Percentiles rank a stretch among this genome's conserved stretches.
Conservation (phyloP, 2,888 invertebrate species). For the Zonitis immaculata region DNA sequence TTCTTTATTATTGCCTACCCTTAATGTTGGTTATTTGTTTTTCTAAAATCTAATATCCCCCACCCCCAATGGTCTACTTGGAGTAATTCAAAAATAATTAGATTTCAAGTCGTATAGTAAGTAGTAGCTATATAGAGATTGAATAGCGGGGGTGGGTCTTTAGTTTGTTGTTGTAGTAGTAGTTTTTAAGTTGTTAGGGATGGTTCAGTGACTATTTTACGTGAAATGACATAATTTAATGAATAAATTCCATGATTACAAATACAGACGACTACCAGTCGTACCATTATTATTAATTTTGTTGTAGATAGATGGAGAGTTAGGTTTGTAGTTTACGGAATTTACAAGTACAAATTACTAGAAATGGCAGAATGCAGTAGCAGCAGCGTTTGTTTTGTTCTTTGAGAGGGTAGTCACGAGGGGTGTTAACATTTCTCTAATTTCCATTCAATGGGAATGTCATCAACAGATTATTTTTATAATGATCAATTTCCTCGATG, state of each 20-base stretch:
- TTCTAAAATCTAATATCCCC: slow-evolving; percentile 22
- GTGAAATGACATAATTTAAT: slow-evolving; percentile 22
- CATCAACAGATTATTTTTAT: neutral
- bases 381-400: slow-evolving; percentile 17
- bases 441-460: neutral
- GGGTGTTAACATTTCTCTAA: neutral
- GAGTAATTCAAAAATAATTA: slow-evolving; percentile 32
- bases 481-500: neutral
- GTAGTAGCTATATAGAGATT: neutral
- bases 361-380: neutral
- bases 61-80: slow-evolving; percentile 29
- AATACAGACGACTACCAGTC: slow-evolving; percentile 2
- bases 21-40: neutral
- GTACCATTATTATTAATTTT: neutral
- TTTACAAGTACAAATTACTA: slow-evolving; percentile 24
- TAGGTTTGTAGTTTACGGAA: slow-evolving; percentile 24
- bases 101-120: slow-evolving; percentile 22
- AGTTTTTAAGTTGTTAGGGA: slow-evolving; percentile 5
- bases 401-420: slow-evolving; percentile 1
- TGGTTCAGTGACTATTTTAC: slow-evolving; percentile 8
- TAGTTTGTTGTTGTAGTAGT: too few species aligned
- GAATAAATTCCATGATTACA: slow-evolving; percentile 18
- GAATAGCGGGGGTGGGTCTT: neutral
- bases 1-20: neutral
- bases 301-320: slow-evolving; percentile 23